phyloP scores from a whole-genome alignment of 2,888 invertebrate species.

The Campaea margaritaria region DNA sequence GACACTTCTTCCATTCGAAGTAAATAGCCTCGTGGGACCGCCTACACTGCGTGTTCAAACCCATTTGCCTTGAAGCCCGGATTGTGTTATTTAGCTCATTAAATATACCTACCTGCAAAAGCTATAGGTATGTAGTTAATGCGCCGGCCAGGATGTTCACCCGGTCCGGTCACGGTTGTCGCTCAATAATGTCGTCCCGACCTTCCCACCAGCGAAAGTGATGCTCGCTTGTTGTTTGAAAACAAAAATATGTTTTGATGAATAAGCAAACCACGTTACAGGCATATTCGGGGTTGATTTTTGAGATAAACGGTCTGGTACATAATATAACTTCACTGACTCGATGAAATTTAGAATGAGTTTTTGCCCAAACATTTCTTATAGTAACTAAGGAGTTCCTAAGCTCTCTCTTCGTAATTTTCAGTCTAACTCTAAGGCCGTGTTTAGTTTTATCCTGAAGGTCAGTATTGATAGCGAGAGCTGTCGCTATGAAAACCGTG shows the following conservation, averaged over 20 bases:
- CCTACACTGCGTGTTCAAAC: conserved; percentile 17
- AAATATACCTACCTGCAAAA: not conserved
- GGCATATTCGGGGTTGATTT: no score
- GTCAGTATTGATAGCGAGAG: no score
- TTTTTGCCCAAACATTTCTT: no score
- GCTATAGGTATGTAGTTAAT: not conserved
- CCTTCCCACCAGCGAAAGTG: conserved; percentile 22
- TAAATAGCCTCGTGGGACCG: conserved; percentile 13
- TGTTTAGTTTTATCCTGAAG: no score
- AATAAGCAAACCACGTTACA: no score
- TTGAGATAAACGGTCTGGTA: no score
- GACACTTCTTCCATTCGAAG: conserved; percentile 4
- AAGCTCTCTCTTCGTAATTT: no score
- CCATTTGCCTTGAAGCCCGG: conserved; percentile 16
- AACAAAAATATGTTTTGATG: not conserved
- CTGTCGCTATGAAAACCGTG: no score
- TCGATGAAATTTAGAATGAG: no score
- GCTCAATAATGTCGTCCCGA: conserved; percentile 23
- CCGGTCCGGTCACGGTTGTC: conserved; percentile 18
- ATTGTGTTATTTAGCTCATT: not conserved
- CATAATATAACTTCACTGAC: no score
- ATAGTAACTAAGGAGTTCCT: no score
- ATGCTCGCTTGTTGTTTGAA: conserved; percentile 6
- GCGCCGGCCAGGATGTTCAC: conserved; percentile 13
- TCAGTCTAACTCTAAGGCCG: no score